Evolutionary conservation across 2,888 invertebrate species (phyloP).

Genomic region (Chymomyza procnemis): DNA sequence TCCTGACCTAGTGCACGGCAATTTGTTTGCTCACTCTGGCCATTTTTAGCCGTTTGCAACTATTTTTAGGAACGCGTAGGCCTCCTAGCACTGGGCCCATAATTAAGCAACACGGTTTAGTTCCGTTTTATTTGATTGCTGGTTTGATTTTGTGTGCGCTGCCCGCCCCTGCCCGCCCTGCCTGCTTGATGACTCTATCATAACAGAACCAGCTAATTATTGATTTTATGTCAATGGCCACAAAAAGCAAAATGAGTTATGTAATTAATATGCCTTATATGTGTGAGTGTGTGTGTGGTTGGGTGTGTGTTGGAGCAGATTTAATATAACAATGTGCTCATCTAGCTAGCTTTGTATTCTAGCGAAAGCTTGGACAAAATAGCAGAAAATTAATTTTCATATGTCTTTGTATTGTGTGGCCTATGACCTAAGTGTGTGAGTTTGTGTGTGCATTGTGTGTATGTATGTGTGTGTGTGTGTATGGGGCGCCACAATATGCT

Average conservation of each 20-base stretch:
- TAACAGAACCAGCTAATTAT: conserved; percentile 26
- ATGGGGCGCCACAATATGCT: conserved; percentile 52
- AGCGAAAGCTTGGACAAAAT: conserved; percentile 35
- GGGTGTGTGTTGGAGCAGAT: conserved; percentile 29
- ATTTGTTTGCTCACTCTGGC: conserved; percentile 59
- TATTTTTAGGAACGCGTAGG: not conserved
- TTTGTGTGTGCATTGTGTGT: conserved; percentile 11
- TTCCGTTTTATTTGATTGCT: conserved; percentile 61
- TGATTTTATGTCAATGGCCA: conserved; percentile 40
- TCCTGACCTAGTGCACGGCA: conserved; percentile 59
- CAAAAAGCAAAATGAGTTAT: conserved; percentile 56
- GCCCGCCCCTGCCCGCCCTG: not conserved
- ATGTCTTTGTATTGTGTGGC: conserved; percentile 6
- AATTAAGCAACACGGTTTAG: conserved; percentile 55
- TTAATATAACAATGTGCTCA: conserved; percentile 61
- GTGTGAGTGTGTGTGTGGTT: conserved; percentile 22
- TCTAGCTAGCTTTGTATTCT: conserved; percentile 21
- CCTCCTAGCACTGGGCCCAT: conserved; percentile 48
- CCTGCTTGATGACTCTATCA: conserved; percentile 54
- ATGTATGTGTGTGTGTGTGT: conserved; percentile 11
- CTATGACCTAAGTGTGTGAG: conserved; percentile 9
- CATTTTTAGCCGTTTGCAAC: conserved; percentile 23
- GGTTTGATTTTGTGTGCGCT: conserved; percentile 28
- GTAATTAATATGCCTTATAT: conserved; percentile 62
- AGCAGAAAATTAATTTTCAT: conserved; percentile 63